These are phyloP conservation scores for Sylvietta virens DNA, from an alignment of 2,113 vertebrate genomes.

Conservation along the genomic window DNA sequence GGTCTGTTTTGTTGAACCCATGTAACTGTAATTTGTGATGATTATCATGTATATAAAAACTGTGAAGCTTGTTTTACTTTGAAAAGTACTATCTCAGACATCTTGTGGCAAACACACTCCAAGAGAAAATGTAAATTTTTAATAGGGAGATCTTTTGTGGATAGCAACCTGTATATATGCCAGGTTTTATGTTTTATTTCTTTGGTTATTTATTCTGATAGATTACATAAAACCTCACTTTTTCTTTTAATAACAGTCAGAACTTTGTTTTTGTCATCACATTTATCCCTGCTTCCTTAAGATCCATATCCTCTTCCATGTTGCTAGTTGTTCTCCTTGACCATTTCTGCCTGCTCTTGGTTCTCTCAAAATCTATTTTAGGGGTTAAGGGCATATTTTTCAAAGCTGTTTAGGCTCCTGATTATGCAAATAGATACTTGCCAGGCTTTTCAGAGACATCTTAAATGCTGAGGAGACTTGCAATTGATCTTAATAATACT, in stretches of 20 bases:
- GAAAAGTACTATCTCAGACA: neutral
- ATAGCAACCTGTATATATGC: neutral
- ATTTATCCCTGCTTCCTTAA: neutral
- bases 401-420: neutral
- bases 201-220: neutral
- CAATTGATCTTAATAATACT: neutral
- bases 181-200: neutral
- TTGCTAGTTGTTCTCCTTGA: neutral
- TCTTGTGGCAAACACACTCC: neutral
- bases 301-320: neutral
- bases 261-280: neutral
- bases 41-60: fast-evolving
- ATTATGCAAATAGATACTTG: neutral
- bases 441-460: neutral
- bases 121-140: neutral
- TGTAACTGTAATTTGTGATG: neutral
- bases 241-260: neutral
- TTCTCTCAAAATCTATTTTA: neutral
- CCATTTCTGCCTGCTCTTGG: neutral
- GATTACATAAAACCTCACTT: neutral
- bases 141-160: neutral
- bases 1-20: neutral
- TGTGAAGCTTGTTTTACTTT: neutral
- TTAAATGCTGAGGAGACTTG: neutral
- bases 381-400: neutral